phyloP scores from a whole-genome alignment of 2,888 invertebrate species.

The Drosophila longiperda region DNA sequence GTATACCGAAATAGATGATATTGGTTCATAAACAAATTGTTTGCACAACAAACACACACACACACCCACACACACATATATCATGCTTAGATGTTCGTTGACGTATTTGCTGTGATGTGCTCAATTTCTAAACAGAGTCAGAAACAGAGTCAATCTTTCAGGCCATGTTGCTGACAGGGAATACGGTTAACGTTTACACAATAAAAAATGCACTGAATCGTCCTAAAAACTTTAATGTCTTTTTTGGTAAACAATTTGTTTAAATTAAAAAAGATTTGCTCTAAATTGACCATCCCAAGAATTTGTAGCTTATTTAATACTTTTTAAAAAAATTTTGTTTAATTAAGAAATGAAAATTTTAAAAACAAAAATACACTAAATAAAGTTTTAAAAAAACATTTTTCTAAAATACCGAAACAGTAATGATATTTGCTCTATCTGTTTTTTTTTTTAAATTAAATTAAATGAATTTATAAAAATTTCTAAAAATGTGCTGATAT shows the following conservation, averaged over 20 bases:
- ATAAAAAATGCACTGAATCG: neutral
- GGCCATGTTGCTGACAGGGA: slow-evolving; percentile 18
- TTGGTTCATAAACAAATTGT: slow-evolving; percentile 49
- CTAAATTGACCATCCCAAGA: no score
- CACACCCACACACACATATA: slow-evolving; percentile 28
- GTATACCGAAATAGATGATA: slow-evolving; percentile 8
- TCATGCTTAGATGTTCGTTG: slow-evolving; percentile 10
- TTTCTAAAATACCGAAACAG: no score
- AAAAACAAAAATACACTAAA: no score
- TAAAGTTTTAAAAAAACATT: no score
- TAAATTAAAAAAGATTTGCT: no score
- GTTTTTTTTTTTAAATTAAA: neutral
- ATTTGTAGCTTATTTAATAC: no score
- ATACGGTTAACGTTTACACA: neutral
- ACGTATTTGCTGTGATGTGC: neutral
- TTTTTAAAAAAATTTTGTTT: no score
- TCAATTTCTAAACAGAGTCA: neutral
- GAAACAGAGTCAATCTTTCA: slow-evolving; percentile 42
- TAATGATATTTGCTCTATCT: rapidly evolving
- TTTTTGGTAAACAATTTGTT: no score
- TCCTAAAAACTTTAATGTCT: rapidly evolving
- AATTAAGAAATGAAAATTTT: no score
- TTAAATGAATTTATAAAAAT: neutral
- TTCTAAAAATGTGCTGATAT: neutral
- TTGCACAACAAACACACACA: slow-evolving; percentile 60